Evolutionary conservation across 2,113 vertebrate species (phyloP).

Genomic region (Stegostoma tigrinum): DNA sequence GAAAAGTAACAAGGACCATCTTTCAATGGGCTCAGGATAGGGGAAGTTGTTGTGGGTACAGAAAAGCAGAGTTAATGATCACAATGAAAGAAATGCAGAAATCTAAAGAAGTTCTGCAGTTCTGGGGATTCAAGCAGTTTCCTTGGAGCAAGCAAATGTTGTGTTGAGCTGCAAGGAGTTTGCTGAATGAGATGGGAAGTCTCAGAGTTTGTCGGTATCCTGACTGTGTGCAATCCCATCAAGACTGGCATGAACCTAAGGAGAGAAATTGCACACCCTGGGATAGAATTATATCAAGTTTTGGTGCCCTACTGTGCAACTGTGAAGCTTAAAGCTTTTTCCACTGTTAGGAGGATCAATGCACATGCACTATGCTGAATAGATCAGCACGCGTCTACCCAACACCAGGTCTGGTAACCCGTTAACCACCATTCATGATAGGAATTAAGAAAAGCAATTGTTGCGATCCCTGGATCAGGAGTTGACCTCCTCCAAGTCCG

Average conservation of each 20-base stretch:
- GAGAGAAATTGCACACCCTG: not conserved
- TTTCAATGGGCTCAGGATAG: not conserved
- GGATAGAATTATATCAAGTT: not conserved
- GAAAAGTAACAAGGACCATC: not conserved
- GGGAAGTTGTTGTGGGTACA: not conserved
- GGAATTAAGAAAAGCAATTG: no score
- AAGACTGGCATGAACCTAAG: not conserved
- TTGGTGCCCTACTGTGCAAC: not conserved
- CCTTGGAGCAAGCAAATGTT: not conserved
- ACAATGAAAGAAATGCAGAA: not conserved
- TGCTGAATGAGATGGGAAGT: no score
- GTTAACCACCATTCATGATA: no score
- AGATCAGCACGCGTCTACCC: no score
- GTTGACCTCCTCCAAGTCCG: no score
- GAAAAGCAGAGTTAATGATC: not conserved
- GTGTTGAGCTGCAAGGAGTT: no score
- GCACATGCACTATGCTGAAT: no score
- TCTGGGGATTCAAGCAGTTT: not conserved
- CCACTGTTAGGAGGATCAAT: not conserved
- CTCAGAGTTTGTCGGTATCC: not conserved
- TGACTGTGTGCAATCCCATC: not conserved
- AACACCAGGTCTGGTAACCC: no score
- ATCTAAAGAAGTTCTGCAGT: not conserved
- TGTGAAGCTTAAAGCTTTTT: not conserved
- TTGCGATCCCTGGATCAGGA: not conserved